A percentile compares a stretch with the other conserved stretches of the same genome.
These are phyloP conservation scores for Pherbina coryleti DNA, from an alignment of 2,888 invertebrate species.

Conservation along the genomic window DNA sequence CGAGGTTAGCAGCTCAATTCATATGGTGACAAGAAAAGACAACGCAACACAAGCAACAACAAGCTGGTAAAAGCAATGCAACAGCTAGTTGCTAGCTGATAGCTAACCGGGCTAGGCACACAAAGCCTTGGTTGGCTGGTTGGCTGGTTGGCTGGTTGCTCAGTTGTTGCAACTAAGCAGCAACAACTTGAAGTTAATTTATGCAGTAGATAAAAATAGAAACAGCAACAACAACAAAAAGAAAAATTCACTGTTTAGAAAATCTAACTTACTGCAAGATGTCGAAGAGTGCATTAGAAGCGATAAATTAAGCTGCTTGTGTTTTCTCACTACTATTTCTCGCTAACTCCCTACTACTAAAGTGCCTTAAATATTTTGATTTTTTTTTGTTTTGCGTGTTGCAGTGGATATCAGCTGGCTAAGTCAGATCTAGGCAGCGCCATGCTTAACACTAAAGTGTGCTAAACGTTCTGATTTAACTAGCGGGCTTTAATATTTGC, in stretches of 20 bases:
- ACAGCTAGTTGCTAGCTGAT: constrained; percentile 3
- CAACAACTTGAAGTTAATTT: constrained; percentile 52
- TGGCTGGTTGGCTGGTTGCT: constrained; percentile 34
- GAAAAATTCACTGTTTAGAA: constrained; percentile 10
- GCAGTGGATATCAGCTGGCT: neutral
- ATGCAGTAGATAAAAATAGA: constrained; percentile 52
- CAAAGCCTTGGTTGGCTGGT: constrained; percentile 5
- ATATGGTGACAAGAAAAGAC: constrained; percentile 36
- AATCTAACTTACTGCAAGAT: constrained; percentile 19
- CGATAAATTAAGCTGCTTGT: constrained; percentile 35
- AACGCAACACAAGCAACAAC: constrained; percentile 2
- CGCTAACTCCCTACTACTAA: neutral
- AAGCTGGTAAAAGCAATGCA: constrained; percentile 15
- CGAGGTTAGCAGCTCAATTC: constrained; percentile 49
- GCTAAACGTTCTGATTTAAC: constrained; percentile 38
- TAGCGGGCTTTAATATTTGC: constrained; percentile 26
- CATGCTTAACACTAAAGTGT: constrained; percentile 25
- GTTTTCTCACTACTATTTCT: constrained; percentile 1
- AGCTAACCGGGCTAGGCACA: neutral
- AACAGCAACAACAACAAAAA: constrained; percentile 14
- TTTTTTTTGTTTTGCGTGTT: neutral
- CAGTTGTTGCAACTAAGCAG: neutral
- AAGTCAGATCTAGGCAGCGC: neutral
- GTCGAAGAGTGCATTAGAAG: constrained; percentile 39
- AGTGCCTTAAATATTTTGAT: neutral